phyloP scores from a whole-genome alignment of 2,113 vertebrate genomes.

The Fulmarus glacialis region DNA sequence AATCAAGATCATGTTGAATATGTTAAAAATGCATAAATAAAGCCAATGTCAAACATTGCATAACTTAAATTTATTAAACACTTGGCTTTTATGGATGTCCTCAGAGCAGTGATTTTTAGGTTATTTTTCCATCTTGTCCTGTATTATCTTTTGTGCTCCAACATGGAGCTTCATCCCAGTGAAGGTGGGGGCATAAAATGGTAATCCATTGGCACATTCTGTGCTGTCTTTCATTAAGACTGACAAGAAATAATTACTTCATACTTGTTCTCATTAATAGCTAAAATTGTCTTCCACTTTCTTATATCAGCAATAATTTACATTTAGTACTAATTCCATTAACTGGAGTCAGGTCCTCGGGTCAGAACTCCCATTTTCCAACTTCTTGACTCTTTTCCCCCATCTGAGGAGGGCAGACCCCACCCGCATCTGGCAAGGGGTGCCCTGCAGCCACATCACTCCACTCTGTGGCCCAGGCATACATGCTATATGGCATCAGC shows the following conservation, averaged over 20 bases:
- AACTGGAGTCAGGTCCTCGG: background rate
- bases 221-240: slow-evolving; percentile 13
- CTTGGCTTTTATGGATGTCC: background rate
- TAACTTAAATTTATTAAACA: background rate
- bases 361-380: slow-evolving; percentile 9
- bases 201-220: background rate
- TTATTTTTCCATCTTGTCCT: background rate
- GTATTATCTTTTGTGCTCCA: background rate
- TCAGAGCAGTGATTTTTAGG: background rate
- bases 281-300: background rate
- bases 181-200: background rate
- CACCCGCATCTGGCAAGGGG: background rate
- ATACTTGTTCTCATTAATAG: slow-evolving; percentile 36
- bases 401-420: background rate
- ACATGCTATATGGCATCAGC: rapidly evolving
- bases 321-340: slow-evolving; percentile 9
- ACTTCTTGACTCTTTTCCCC: background rate
- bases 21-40: background rate
- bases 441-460: background rate
- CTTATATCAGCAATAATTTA: slow-evolving; percentile 31
- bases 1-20: background rate
- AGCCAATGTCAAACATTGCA: background rate
- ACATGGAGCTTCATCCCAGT: background rate
- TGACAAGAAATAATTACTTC: slow-evolving; percentile 47
- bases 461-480: background rate